A percentile compares a stretch with the other conserved stretches of the same genome.
Evolutionary conservation across 2,888 invertebrate genomes (phyloP).

Genomic region (Sceliomorpha sp.): DNA sequence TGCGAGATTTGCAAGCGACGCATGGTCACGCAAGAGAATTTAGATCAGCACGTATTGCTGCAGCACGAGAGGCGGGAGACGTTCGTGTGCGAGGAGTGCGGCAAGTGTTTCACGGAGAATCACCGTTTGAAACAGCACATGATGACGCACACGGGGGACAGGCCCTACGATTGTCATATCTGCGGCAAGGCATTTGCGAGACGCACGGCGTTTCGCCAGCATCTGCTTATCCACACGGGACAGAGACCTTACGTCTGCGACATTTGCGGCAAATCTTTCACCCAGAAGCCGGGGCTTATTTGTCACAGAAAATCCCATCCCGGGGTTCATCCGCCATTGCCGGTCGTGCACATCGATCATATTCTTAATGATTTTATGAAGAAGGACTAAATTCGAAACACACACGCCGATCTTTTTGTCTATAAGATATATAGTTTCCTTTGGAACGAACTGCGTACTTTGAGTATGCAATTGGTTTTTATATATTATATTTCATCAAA

Average conservation of each 20-base stretch:
- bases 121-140: constrained; percentile 54
- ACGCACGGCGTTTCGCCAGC: constrained; percentile 52
- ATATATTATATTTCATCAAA: too few species aligned
- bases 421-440: too few species aligned
- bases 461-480: too few species aligned
- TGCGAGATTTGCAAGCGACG: constrained; percentile 68
- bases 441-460: too few species aligned
- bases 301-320: constrained; percentile 61
- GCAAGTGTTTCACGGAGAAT: constrained; percentile 59
- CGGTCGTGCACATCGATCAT: constrained; percentile 63
- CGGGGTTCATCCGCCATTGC: constrained; percentile 45
- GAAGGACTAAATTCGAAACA: constrained; percentile 51
- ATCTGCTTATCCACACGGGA: constrained; percentile 60
- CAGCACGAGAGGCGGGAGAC: constrained; percentile 23
- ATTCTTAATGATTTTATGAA: constrained; percentile 66
- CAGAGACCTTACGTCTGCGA: constrained; percentile 59
- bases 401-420: too few species aligned
- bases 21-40: constrained; percentile 69
- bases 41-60: constrained; percentile 67
- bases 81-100: constrained; percentile 59
- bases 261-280: constrained; percentile 62
- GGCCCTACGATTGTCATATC: constrained; percentile 54
- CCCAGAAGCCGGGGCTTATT: constrained; percentile 63
- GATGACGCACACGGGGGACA: constrained; percentile 59
- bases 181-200: constrained; percentile 53